Evolutionary conservation across 2,797 vertebrate genomes (phyloP).

Genomic region (Myioborus miniatus): DNA sequence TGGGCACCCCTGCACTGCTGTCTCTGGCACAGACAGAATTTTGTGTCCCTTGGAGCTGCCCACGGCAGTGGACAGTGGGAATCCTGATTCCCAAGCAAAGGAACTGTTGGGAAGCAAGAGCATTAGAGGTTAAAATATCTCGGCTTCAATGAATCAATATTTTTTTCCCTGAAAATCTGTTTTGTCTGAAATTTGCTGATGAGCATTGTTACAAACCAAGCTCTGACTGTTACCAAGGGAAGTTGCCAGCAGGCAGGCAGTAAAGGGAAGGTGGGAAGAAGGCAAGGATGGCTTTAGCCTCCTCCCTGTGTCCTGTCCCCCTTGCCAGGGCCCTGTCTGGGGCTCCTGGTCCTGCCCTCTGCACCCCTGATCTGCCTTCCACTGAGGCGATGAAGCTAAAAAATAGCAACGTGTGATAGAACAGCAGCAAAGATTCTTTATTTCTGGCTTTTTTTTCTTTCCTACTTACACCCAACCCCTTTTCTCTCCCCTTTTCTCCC

Average conservation of each 20-base stretch:
- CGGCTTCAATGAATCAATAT: background rate
- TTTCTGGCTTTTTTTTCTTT: no score
- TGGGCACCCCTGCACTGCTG: background rate
- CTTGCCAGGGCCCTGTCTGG: background rate
- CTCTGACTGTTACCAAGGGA: background rate
- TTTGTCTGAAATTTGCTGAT: background rate
- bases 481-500: background rate
- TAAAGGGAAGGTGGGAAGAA: background rate
- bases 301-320: background rate
- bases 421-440: background rate
- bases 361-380: background rate
- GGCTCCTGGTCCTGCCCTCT: background rate
- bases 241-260: background rate
- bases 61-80: rapidly evolving
- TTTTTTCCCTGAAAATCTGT: background rate
- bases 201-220: background rate
- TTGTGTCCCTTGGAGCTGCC: background rate
- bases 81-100: background rate
- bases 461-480: rapidly evolving
- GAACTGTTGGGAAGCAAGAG: background rate
- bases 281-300: background rate
- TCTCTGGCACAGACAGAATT: background rate
- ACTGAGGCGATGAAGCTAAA: background rate
- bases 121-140: background rate
- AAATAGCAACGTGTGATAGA: background rate